Evolutionary conservation across 2,113 vertebrate species (phyloP), one percentile per base, ranked within the genome.

Genomic region (Candoia aspera): DNA sequence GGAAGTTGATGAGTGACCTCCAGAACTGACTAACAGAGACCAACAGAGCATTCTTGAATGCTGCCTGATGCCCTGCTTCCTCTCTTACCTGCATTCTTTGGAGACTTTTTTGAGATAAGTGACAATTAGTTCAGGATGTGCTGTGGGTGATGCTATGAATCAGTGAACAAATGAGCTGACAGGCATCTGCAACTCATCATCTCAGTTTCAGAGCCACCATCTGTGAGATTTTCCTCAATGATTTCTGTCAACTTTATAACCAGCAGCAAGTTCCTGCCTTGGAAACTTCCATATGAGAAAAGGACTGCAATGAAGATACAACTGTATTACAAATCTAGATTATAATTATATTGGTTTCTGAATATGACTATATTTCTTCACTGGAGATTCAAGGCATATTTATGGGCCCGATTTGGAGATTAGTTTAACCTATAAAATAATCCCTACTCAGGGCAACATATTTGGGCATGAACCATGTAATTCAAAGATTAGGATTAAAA

Each of bases 91-190:
- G 46, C 15, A 24, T 2, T 6, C 68, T 55, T 83, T 84, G 10
- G 55, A 88, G 86, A 88, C 6, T 54, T 79, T 46, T 91, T 87
- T 59, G 42, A 54, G 26, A 49, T 88, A 55, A 88, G 11, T 88
- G 86, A 53, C 42, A 37, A 21, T 57, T 88, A 84, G 42, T 84
- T n/a, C 46, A 53, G 54, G 10, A 55, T 84, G 55, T 23, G 3
- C 42, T 79, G 59, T 88, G 19, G 64, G 59, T 60, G 54, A 84
- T 60, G 68, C 33, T 84, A 84, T 89, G 57, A 92, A 84, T 92
- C 26, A 59, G 37, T 33, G 9, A 33, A 49, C 62, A 29, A 60
- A 88, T 92, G 91, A 88, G 37, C 29, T 10, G 79, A 83, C n/a
- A 0, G 8, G 0, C 6, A 91, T 84, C 29, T 92, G 4, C 4